These are phyloP conservation scores for Lepidochitona cinerea DNA, from an alignment of 2,888 invertebrate species.

Conservation along the genomic window DNA sequence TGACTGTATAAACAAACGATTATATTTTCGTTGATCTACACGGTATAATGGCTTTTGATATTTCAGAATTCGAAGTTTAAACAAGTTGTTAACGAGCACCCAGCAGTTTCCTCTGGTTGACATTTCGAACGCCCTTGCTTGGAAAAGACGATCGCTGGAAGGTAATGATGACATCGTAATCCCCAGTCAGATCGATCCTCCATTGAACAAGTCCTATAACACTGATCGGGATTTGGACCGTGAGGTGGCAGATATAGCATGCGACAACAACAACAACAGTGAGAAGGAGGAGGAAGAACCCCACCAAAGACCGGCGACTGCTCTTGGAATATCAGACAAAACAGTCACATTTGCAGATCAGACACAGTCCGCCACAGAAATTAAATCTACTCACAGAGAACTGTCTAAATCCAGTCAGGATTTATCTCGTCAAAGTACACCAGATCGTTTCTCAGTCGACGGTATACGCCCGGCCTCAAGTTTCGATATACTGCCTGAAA, in stretches of 20 bases:
- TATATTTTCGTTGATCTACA: not conserved
- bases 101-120: slow-evolving; percentile 4
- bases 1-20: not conserved
- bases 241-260: not conserved
- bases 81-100: slow-evolving; percentile 31
- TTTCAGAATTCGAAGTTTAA: slow-evolving; percentile 31
- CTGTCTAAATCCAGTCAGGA: slow-evolving; percentile 5
- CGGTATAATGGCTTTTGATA: not conserved
- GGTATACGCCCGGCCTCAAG: not conserved
- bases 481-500: not conserved
- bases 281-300: not conserved
- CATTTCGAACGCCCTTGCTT: not conserved
- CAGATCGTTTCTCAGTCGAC: no score
- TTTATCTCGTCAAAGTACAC: not conserved
- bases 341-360: slow-evolving; percentile 2
- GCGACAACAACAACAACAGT: not conserved
- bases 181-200: not conserved
- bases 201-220: not conserved
- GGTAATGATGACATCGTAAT: slow-evolving; percentile 7
- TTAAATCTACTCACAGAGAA: not conserved
- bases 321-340: slow-evolving; percentile 1
- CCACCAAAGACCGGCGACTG: not conserved
- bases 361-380: no score
- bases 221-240: not conserved
- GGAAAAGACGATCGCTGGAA: slow-evolving; percentile 1